Evolutionary conservation across 2,113 vertebrate species (phyloP).

Genomic region (Solea senegalensis): DNA sequence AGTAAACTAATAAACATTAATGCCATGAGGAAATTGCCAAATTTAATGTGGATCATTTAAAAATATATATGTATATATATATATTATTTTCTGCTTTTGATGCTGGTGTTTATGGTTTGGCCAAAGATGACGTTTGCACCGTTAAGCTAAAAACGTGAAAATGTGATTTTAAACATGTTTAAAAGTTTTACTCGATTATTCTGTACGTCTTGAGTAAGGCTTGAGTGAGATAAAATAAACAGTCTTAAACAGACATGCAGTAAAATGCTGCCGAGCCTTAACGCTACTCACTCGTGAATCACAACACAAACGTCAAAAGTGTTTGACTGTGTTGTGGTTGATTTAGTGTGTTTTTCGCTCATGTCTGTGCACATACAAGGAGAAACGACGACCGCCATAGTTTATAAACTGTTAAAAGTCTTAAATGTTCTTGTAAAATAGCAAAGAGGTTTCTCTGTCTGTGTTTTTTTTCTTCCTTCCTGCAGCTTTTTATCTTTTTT

Average conservation of each 20-base stretch:
- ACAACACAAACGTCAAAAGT: background rate
- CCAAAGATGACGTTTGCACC: background rate
- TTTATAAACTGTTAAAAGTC: background rate
- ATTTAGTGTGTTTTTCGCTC: background rate
- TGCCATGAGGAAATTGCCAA: background rate
- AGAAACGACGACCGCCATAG: background rate
- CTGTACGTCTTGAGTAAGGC: too few species aligned
- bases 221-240: background rate
- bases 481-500: background rate
- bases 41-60: background rate
- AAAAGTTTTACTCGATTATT: too few species aligned
- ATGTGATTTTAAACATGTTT: too few species aligned
- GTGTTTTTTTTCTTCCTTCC: background rate
- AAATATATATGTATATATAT: too few species aligned
- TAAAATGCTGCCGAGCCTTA: background rate
- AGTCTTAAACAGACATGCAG: background rate
- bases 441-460: background rate
- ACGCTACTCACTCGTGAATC: background rate
- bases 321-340: background rate
- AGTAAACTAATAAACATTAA: background rate
- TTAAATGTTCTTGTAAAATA: slow-evolving; percentile 23
- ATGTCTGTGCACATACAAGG: background rate
- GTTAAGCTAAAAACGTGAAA: too few species aligned
- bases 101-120: background rate
- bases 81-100: background rate